Evolutionary conservation across 2,797 vertebrate genomes (phyloP), one percentile per base, ranked within the genome.

Genomic region (Apodemus agrarius): DNA sequence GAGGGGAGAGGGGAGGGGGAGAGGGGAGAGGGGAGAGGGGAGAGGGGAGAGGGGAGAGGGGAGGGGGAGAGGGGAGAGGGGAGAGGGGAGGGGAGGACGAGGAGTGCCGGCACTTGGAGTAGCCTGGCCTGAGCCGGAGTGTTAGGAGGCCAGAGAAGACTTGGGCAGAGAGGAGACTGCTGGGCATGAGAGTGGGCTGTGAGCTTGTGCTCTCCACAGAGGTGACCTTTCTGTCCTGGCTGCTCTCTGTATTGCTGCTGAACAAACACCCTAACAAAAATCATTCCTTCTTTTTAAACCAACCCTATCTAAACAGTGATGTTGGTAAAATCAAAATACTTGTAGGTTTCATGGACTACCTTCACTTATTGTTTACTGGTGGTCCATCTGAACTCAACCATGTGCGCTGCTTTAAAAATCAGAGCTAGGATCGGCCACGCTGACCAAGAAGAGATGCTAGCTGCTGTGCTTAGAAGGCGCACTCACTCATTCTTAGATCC

Each of bases 181-280:
- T 17, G 78, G 46, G 2, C 8, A n/a, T 0, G 5, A 52, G 65
- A 0, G 0, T 2, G 8, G 21, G 7, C 37, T 16, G 43, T 11
- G 40, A 63, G 82, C 24, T 19, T 69, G 80, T 2, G 17, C 22
- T 76, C 31, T 26, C 31, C 34, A 12, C 29, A 40, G 63, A 69
- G 85, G 31, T 7, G 78, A 11, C 10, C 22, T 7, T 19, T 6
- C 19, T 26, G 5, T 29, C 57, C 6, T 40, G 19, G 43, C n/a
- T 49, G 14, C 37, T 52, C 40, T 13, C 0, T 59, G 46, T 43
- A 21, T 59, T 24, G 65, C 52, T 24, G 26, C 22, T 86, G 31
- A 40, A 21, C 14, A 31, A 24, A 65, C 40, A 84, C 4, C 46
- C 3, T 3, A 80, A 84, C 57, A 91, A 63, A 93, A 63, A n/a